Base-by-base conservation (phyloP, 2,797 vertebrate species). In the Gymnothorax javanicus region DNA sequence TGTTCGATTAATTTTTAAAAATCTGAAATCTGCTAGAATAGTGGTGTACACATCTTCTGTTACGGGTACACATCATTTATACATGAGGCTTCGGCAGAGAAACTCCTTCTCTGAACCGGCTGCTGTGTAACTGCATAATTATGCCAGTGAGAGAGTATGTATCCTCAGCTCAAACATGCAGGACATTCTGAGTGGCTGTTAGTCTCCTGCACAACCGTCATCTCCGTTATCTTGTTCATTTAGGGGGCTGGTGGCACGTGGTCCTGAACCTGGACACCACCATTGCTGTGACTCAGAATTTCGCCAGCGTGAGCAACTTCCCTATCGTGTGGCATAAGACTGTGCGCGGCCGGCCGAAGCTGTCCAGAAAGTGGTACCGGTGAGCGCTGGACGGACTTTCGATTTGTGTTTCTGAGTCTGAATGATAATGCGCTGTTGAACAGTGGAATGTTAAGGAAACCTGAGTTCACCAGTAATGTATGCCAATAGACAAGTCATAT, bases 191-290 rank as follows among this genome's bases (percentile, higher is more conserved):
- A 15, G 23, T 64, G 17, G 9, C 33, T 25, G 56, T 60, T 57
- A 2, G 3, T 75, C 0, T 50, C 7, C n/a, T 23, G 25, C 84
- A 59, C 8, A 85, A 69, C 89, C 86, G 87, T 71, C 90, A 69
- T 2, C 27, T 58, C 15, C 5, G 7, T 9, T 87, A 73, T 7
- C 69, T 83, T 84, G 75, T 50, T 27, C 4, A 1, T 86, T 27
- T 86, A 99, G 98, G 98, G 85, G 98, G 98, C 11, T 99, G 98
- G 98, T 99, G 98, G 98, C 98, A 99, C 0, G 98, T 99, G 0
- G 98, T 99, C 54, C 97, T 99, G 88, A 99, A 99, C 88, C 90
- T 99, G 58, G 98, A 99, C 93, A 98, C 96, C 0, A 97, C 98
- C 0, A 99, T 99, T 90, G 98, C 98, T 60, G 93, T 99, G 92